Percentiles rank a stretch among this genome's conserved stretches.
Conservation (phyloP, 2,888 invertebrate species). For the Ypsolopha scabrella region DNA sequence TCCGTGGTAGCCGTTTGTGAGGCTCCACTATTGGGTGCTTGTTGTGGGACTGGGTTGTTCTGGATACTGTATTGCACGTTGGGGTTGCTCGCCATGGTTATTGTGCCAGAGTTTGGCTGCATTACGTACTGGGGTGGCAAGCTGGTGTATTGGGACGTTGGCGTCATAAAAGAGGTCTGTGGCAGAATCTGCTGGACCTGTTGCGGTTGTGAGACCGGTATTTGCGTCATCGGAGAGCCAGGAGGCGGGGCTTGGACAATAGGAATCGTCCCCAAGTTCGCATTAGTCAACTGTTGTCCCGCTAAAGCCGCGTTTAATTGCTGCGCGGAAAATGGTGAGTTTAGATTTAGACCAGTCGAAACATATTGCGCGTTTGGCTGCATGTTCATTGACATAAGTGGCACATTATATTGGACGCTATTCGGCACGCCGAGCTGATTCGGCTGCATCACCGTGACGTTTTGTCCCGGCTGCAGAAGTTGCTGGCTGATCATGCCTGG, state of each 20-base stretch:
- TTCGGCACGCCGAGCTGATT: slow-evolving; percentile 53
- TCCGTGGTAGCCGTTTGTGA: slow-evolving; percentile 27
- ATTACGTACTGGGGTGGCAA: slow-evolving; percentile 56
- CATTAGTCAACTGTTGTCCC: slow-evolving; percentile 43
- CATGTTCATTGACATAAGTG: slow-evolving; percentile 58
- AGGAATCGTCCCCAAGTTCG: slow-evolving; percentile 46
- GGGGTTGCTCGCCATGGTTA: slow-evolving; percentile 39
- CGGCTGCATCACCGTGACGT: slow-evolving; percentile 59
- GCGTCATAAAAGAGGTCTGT: slow-evolving; percentile 45
- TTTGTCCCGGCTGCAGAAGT: slow-evolving; percentile 49
- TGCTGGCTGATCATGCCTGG: slow-evolving; percentile 48
- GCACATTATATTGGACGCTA: slow-evolving; percentile 56
- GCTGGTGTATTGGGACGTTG: slow-evolving; percentile 45
- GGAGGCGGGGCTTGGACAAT: slow-evolving; percentile 50
- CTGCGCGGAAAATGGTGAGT: slow-evolving; percentile 54
- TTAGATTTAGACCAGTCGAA: slow-evolving; percentile 48
- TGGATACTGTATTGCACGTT: slow-evolving; percentile 43
- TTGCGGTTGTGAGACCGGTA: slow-evolving; percentile 36
- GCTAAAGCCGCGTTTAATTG: slow-evolving; percentile 56
- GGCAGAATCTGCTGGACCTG: slow-evolving; percentile 47
- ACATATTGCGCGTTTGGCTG: slow-evolving; percentile 50
- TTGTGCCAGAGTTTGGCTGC: slow-evolving; percentile 36
- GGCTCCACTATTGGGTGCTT: slow-evolving; percentile 35
- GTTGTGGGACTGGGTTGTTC: slow-evolving; percentile 27
- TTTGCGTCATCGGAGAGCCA: slow-evolving; percentile 37